These are phyloP conservation scores for Choloepus hoffmanni DNA, from an alignment of 2,113 vertebrate species.

Conservation along the genomic window DNA sequence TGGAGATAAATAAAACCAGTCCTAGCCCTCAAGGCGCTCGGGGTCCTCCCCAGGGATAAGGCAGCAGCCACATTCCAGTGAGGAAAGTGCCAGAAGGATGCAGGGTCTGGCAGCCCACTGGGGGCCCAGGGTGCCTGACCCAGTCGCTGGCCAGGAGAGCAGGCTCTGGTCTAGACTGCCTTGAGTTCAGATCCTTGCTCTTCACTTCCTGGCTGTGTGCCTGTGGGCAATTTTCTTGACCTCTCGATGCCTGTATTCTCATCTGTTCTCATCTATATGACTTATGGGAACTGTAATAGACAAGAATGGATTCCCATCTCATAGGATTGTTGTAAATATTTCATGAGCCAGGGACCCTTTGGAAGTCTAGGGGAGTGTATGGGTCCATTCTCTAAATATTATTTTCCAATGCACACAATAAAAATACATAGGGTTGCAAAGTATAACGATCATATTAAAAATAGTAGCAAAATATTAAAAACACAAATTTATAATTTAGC, in stretches of 20 bases:
- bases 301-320: not conserved
- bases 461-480: constrained; percentile 73
- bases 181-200: not conserved
- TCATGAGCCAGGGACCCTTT: constrained; percentile 34
- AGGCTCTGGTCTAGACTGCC: not conserved
- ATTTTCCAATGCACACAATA: constrained; percentile 15
- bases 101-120: not conserved
- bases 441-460: constrained; percentile 61
- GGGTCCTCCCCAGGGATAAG: not conserved
- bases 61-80: not conserved
- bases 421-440: constrained; percentile 56
- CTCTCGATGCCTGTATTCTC: not conserved
- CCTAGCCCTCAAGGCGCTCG: not conserved
- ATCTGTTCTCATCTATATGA: not conserved
- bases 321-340: constrained; percentile 57
- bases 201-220: not conserved
- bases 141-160: not conserved
- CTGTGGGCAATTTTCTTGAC: not conserved
- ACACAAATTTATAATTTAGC: constrained; percentile 44
- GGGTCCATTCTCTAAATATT: not conserved
- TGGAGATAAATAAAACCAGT: constrained; percentile 8
- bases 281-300: not conserved
- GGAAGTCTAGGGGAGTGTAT: not conserved
- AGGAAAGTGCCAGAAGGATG: not conserved
- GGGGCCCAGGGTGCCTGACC: fast-evolving